These are phyloP conservation scores for Phania funesta DNA, from an alignment of 2,888 invertebrate genomes.

Conservation along the genomic window DNA sequence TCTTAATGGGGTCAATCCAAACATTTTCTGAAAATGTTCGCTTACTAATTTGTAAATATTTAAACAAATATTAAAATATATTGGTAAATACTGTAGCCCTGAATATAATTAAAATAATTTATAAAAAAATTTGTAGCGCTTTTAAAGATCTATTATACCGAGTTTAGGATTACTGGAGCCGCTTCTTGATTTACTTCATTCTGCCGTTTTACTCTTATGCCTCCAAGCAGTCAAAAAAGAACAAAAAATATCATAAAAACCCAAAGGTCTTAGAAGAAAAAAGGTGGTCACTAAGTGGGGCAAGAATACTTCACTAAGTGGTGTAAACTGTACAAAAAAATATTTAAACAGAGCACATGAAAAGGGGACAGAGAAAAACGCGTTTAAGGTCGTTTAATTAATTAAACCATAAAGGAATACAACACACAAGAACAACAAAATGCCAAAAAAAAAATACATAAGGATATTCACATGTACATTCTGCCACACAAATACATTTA, in stretches of 20 bases:
- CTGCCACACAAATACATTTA: background rate
- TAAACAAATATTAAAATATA: no score
- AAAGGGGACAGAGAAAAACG: slow-evolving; percentile 18
- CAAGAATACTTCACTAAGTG: slow-evolving; percentile 1
- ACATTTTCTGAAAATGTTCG: no score
- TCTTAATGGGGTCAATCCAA: no score
- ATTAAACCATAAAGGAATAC: slow-evolving; percentile 74
- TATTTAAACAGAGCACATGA: background rate
- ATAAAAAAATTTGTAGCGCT: no score
- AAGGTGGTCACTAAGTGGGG: slow-evolving; percentile 26
- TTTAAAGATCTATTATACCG: no score
- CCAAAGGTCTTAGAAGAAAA: slow-evolving; percentile 47
- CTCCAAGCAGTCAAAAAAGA: background rate
- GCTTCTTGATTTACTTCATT: background rate
- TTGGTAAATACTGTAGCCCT: no score
- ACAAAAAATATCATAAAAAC: slow-evolving; percentile 14
- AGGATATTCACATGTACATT: background rate
- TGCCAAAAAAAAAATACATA: background rate
- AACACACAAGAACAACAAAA: slow-evolving; percentile 1
- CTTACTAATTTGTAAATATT: no score
- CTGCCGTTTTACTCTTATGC: background rate
- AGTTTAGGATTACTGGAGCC: no score
- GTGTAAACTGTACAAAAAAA: background rate
- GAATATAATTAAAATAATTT: no score
- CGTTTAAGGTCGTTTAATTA: slow-evolving; percentile 76